Evolutionary conservation across 2,888 invertebrate species (phyloP), one percentile per base, ranked within the genome.

Genomic region (Choristoneura rosaceana): DNA sequence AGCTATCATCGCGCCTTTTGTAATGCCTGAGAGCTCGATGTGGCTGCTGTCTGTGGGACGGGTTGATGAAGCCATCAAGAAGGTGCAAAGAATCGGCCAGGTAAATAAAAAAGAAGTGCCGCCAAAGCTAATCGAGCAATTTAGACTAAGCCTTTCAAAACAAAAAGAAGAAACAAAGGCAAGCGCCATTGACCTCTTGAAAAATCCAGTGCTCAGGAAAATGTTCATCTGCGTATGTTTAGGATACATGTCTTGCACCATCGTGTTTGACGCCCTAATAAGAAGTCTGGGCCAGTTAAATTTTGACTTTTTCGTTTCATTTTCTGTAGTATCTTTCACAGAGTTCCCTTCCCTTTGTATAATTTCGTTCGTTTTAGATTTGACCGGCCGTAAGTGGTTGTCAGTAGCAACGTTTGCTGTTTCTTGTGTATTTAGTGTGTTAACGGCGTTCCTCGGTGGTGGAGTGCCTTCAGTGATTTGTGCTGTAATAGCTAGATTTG

Each of bases 21-120:
- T 90, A 25, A 79, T 91, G 43, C 90, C 90, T 1, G 92, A 92
- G 76, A 92, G 92, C 74, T 88, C 92, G 12, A 83, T 88, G 64
- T 92, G 91, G 91, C 75, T 90, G 9, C 71, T 91, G 3, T 85
- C 87, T 12, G 89, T 86, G 73, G 90, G 88, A 7, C 82, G 87
- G 15, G 74, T 88, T 1, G 84, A 91, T 38, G 87, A 90, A 4
- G 85, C 91, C 2, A 73, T 90, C 0, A 74, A 82, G 0, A 90
- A 85, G 79, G 77, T 89, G 7, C 62, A 83, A 15, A 80, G 69
- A 14, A 89, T 91, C 17, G 85, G 84, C 12, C 79, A 80, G 74
- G 74, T 87, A 0, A 91, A 91, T 65, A 88, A 85, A 73, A 89
- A 86, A 74, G 77, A 78, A 60, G 70, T 91, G 14, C 81, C 90